Evolutionary conservation across 2,888 invertebrate species (phyloP).

Genomic region (Stenodera caucasica): DNA sequence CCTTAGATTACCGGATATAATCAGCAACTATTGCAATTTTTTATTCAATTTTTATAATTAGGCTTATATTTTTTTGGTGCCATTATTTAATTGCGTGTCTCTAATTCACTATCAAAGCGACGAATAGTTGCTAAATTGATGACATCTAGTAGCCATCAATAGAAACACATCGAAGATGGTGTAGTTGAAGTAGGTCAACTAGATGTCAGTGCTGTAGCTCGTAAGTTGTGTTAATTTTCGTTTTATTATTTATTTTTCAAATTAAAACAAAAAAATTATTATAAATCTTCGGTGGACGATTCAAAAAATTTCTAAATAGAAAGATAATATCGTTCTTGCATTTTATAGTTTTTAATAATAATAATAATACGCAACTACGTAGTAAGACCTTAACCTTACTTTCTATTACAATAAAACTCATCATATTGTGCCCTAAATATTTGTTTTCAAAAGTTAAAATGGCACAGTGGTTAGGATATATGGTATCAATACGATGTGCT

Average conservation of each 20-base stretch:
- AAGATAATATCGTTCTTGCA: too few species aligned
- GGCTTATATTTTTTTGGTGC: too few species aligned
- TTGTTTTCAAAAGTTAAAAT: conserved; percentile 44
- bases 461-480: conserved; percentile 74
- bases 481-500: conserved; percentile 82
- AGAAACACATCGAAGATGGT: neutral
- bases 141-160: too few species aligned
- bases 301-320: conserved; percentile 21
- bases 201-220: neutral
- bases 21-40: too few species aligned
- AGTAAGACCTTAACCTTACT: conserved; percentile 1
- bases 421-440: conserved; percentile 20
- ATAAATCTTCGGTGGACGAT: too few species aligned
- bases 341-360: too few species aligned
- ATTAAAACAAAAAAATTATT: neutral
- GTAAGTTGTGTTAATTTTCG: neutral
- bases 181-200: too few species aligned
- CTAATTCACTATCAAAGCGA: too few species aligned
- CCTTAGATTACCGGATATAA: too few species aligned
- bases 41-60: too few species aligned
- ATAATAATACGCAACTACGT: neutral
- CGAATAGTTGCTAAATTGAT: too few species aligned
- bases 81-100: too few species aligned
- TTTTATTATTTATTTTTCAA: neutral
- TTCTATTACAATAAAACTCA: neutral